Evolutionary conservation across 2,113 vertebrate genomes (phyloP), one percentile per base, ranked within the genome.

Genomic region (Eurystomus gularis): DNA sequence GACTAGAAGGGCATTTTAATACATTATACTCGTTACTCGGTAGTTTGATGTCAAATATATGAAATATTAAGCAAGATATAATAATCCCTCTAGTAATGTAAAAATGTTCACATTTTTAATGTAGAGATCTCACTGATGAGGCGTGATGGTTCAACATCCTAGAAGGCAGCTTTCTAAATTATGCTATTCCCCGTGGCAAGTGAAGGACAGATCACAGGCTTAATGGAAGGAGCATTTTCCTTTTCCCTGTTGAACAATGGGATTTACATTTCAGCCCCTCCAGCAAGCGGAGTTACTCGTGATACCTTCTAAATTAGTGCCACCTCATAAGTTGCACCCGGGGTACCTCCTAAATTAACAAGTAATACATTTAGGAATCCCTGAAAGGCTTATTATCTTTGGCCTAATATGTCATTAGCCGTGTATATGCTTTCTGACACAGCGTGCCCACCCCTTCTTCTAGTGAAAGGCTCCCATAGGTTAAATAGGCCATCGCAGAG

Each of bases 61-160:
- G 91, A 97, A 97, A 98, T 97, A 97, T 96, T 97, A 97, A 97
- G 91, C 69, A 86, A 66, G 51, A 95, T 96, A 95, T 89, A 97
- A 95, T 96, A 97, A 97, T 96, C 96, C 95, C 94, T 97, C 93
- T 94, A 94, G 95, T 96, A 96, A 97, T 78, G 91, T 94, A 95
- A 94, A 97, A 96, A 96, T 85, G 92, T 92, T 97, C 91, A 29
- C 94, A 93, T 95, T 96, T 97, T 97, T 97, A 95, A 96, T 97
- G 90, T 96, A 93, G 96, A 96, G 93, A 90, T 96, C 71, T 96
- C 91, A 88, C 84, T 91, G 94, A 95, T 96, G 96, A 98, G 95
- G 93, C n/a, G 54, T 79, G 96, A 95, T 90, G 91, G 80, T 48
- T 96, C 92, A 94, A 89, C 86, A 80, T 52, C 88, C 96, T 94